phyloP scores from a whole-genome alignment of 2,113 vertebrate species.

The Rhabdomys dilectus region DNA sequence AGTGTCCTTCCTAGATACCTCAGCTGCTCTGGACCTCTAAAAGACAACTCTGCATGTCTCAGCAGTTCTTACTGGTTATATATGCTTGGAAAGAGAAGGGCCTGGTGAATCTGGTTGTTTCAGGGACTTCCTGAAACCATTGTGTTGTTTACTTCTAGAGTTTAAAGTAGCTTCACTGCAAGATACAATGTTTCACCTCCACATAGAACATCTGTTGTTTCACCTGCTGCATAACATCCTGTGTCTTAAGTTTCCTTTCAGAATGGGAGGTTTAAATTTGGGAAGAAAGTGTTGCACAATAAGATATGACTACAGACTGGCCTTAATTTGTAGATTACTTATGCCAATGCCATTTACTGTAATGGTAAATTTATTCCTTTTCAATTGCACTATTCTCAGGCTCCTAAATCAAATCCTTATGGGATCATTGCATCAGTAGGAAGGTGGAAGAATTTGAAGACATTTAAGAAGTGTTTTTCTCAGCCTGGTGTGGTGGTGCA shows the following conservation, averaged over 20 bases:
- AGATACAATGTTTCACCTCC: neutral
- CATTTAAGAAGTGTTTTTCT: neutral
- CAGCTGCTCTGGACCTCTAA: neutral
- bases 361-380: neutral
- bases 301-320: neutral
- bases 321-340: slow-evolving; percentile 8
- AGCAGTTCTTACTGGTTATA: neutral
- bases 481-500: neutral
- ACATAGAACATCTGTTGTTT: neutral
- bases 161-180: neutral
- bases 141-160: neutral
- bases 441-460: neutral
- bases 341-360: neutral
- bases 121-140: neutral
- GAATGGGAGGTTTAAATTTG: neutral
- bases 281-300: neutral
- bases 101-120: neutral
- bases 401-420: neutral
- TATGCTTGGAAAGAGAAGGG: neutral
- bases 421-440: neutral
- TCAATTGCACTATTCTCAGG: neutral
- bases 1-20: neutral
- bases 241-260: neutral
- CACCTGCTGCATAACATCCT: neutral
- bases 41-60: neutral